Conservation (phyloP, 1,140 invertebrate species). For the Monochamus saltuarius region DNA sequence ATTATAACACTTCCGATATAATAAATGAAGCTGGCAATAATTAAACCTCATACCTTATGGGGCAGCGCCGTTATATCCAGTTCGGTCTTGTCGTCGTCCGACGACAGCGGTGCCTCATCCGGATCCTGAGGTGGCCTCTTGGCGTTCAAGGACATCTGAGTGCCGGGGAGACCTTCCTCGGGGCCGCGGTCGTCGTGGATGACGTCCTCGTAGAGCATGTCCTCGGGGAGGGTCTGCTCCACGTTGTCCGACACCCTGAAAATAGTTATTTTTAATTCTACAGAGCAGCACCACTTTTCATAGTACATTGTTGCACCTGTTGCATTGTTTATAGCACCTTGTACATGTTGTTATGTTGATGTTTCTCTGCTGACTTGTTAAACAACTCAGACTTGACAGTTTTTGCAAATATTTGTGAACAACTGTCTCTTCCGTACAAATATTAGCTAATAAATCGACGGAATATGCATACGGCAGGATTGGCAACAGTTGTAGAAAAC, state of each 20-base stretch:
- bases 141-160: background rate
- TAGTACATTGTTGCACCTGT: too few species aligned
- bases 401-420: too few species aligned
- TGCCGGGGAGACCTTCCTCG: background rate
- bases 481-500: too few species aligned
- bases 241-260: constrained; percentile 30
- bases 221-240: constrained; percentile 41
- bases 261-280: too few species aligned
- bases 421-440: too few species aligned
- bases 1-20: constrained; percentile 35
- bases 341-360: too few species aligned
- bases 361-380: too few species aligned
- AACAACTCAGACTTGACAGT: too few species aligned
- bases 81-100: constrained; percentile 31
- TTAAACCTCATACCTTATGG: constrained; percentile 40
- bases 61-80: constrained; percentile 41
- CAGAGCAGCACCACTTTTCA: too few species aligned
- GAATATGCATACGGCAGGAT: too few species aligned
- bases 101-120: constrained; percentile 7
- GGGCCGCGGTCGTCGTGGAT: constrained; percentile 53
- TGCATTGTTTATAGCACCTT: too few species aligned
- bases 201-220: constrained; percentile 64
- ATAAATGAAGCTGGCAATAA: constrained; percentile 36
- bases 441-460: too few species aligned
- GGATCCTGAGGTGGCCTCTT: constrained; percentile 4